Evolutionary conservation across 2,113 vertebrate species (phyloP), one percentile per base, ranked within the genome.

Genomic region (Vulpes ferrilata): DNA sequence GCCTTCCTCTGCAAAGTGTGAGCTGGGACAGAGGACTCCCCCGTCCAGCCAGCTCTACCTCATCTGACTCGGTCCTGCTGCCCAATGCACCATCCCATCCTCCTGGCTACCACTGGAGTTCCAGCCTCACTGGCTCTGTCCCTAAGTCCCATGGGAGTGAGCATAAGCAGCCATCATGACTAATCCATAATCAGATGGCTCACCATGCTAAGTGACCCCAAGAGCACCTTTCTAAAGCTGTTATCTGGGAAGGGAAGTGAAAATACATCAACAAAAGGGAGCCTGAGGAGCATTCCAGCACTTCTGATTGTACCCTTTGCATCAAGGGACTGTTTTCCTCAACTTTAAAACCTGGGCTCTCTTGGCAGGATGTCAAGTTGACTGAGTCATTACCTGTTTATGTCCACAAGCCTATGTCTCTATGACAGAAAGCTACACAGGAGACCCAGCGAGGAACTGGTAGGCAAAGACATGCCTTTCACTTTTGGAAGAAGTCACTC

Each of bases 361-460:
- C 79, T 88, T 97, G 98, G 98, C 95, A 95, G 88, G 81, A 62
- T 20, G 90, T 94, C 96, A 96, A 91, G 79, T 53, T 64, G 94
- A 86, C 93, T 98, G 98, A 98, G 98, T 99, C 98, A 96, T 88
- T 96, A 97, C 92, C 96, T 98, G 90, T 95, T 96, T 97, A 93
- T 17, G 89, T 62, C 64, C 96, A n/a, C 65, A 88, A 85, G 89
- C 90, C 20, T 12, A 20, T 0, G 20, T 97, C 88, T 78, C 91
- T 89, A 89, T 90, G 83, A 78, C 86, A 93, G 71, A 93, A 87
- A 59, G 12, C 27, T 60, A 1, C n/a, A 32, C 23, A 27, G 2
- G 88, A 59, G 71, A 79, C 11, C 51, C 12, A 11, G 64, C 51
- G 3, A 5, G 32, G 27, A 38, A 3, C 2, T 12, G n/a, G 69